These are phyloP conservation scores for Nephrotoma appendiculata DNA, from an alignment of 2,888 invertebrate genomes.

Conservation along the genomic window DNA sequence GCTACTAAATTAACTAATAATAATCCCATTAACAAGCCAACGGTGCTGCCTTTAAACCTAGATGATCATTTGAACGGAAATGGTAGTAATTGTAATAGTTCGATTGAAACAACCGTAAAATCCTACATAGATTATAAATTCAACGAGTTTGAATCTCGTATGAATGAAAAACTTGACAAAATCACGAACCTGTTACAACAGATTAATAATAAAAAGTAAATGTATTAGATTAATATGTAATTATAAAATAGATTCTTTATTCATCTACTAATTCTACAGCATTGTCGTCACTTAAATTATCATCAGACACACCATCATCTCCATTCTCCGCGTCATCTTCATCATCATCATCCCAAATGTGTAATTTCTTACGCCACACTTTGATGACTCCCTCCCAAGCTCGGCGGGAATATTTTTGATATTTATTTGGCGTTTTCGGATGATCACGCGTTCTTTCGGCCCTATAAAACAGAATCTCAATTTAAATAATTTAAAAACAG, in stretches of 20 bases:
- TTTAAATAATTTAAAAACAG: not conserved
- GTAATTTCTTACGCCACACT: slow-evolving; percentile 74
- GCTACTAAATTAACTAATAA: not conserved
- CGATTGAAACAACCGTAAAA: not conserved
- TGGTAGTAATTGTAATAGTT: not conserved
- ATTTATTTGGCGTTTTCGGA: slow-evolving; percentile 83
- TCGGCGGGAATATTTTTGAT: slow-evolving; percentile 72
- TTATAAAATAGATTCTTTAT: not conserved
- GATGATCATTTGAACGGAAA: not conserved
- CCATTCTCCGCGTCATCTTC: slow-evolving; percentile 13
- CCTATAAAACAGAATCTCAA: slow-evolving; percentile 29
- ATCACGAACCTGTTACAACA: slow-evolving; percentile 22
- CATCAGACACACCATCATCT: slow-evolving; percentile 1
- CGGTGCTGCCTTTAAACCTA: not conserved
- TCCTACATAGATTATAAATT: slow-evolving; percentile 15
- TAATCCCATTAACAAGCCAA: not conserved
- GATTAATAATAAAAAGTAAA: not conserved
- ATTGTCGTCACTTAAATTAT: slow-evolving; percentile 5
- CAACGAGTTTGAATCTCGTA: slow-evolving; percentile 19
- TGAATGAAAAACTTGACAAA: slow-evolving; percentile 21
- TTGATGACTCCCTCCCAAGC: slow-evolving; percentile 85
- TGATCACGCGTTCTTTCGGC: slow-evolving; percentile 50
- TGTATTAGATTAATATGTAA: not conserved
- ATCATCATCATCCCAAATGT: slow-evolving; percentile 51
- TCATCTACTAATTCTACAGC: not conserved